Conservation (phyloP, 2,888 invertebrate genomes). For the Sabatieria punctata region DNA sequence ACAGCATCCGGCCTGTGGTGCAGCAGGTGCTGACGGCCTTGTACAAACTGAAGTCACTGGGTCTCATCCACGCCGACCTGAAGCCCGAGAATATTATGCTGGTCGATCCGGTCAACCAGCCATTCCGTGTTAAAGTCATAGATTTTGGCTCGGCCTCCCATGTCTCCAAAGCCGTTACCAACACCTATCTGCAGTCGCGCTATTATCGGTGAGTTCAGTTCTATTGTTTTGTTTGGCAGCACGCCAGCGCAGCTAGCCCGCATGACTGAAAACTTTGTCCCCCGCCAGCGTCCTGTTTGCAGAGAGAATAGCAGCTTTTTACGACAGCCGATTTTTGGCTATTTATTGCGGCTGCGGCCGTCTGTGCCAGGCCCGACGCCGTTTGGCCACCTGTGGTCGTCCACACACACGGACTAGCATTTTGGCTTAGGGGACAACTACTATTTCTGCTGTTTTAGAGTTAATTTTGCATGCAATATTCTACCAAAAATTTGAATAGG, state of each 20-base stretch:
- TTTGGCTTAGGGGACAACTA: too few relatives aligned
- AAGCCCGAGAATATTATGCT: slow-evolving; percentile 99
- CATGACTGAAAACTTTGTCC: too few relatives aligned
- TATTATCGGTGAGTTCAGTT: slow-evolving; percentile 56
- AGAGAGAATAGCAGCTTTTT: too few relatives aligned
- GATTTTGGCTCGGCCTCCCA: slow-evolving; percentile 99
- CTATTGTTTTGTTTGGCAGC: background rate
- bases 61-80: slow-evolving; percentile 95
- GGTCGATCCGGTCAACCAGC: slow-evolving; percentile 91
- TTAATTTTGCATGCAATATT: too few relatives aligned
- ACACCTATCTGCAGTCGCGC: slow-evolving; percentile 94
- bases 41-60: slow-evolving; percentile 71
- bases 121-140: slow-evolving; percentile 96
- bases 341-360: too few relatives aligned
- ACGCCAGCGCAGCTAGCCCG: background rate
- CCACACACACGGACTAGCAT: too few relatives aligned
- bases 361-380: too few relatives aligned
- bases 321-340: too few relatives aligned
- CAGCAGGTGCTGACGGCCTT: slow-evolving; percentile 81
- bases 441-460: too few relatives aligned
- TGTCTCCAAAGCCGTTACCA: slow-evolving; percentile 97
- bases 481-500: too few relatives aligned
- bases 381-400: too few relatives aligned
- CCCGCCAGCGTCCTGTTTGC: too few relatives aligned
- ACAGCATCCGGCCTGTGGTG: slow-evolving; percentile 92